A percentile compares a stretch with the other conserved stretches of the same genome.
Conservation (phyloP, 2,113 vertebrate genomes). For the Spermophilus dauricus region DNA sequence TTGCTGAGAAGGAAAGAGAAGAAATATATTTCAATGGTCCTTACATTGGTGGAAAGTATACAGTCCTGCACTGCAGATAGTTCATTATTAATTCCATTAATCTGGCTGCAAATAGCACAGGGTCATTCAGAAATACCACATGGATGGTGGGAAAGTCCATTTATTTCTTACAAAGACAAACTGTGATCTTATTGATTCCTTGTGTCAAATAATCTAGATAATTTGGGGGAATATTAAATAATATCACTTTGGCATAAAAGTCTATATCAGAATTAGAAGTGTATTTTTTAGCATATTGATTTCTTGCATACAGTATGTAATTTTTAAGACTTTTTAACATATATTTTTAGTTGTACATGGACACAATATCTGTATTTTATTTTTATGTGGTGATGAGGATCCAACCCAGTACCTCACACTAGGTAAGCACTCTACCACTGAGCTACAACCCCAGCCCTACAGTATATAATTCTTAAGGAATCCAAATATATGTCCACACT, state of each 20-base stretch:
- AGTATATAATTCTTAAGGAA: background rate
- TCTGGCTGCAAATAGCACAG: background rate
- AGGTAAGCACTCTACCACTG: too few species aligned
- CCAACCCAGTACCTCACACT: too few species aligned
- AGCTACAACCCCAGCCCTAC: too few species aligned
- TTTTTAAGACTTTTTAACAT: background rate
- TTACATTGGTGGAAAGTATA: background rate
- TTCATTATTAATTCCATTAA: constrained; percentile 23
- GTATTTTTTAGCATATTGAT: background rate
- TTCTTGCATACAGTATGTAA: background rate
- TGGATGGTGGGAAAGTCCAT: background rate
- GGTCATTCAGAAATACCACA: background rate
- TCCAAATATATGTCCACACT: background rate
- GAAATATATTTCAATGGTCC: background rate
- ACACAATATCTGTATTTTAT: too few species aligned
- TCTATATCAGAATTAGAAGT: background rate
- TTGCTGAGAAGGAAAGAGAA: background rate
- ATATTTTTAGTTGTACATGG: too few species aligned
- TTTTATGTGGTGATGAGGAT: too few species aligned
- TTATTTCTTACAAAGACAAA: constrained; percentile 7
- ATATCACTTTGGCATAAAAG: constrained; percentile 37
- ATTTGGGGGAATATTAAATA: constrained; percentile 13
- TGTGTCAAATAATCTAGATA: constrained; percentile 14
- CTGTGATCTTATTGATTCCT: background rate
- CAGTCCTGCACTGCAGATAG: background rate